These are phyloP conservation scores for Australoheros scitulus DNA, from an alignment of 2,113 vertebrate species.

Conservation along the genomic window DNA sequence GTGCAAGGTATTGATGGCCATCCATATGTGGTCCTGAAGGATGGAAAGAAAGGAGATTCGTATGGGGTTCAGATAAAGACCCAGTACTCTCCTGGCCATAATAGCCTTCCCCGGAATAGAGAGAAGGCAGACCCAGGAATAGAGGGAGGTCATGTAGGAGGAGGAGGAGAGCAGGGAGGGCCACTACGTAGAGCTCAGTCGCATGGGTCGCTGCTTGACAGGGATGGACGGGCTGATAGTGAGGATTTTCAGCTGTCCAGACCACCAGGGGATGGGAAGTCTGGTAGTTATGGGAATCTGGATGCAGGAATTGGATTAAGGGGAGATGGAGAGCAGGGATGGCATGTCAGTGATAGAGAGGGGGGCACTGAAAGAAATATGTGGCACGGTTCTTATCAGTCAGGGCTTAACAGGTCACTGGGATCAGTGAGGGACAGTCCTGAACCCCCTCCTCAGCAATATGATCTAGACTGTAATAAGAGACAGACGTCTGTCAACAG, in stretches of 20 bases:
- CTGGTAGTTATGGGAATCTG: slow-evolving; percentile 72
- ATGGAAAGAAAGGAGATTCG: slow-evolving; percentile 87
- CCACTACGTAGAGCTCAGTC: slow-evolving; percentile 85
- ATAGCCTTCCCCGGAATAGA: slow-evolving; percentile 62
- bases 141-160: slow-evolving; percentile 27
- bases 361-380: slow-evolving; percentile 43
- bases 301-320: slow-evolving; percentile 57
- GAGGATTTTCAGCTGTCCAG: slow-evolving; percentile 70
- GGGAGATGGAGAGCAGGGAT: slow-evolving; percentile 42
- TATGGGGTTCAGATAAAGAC: slow-evolving; percentile 86
- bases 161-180: slow-evolving; percentile 56
- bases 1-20: slow-evolving; percentile 94
- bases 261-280: slow-evolving; percentile 80
- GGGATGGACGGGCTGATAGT: slow-evolving; percentile 49
- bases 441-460: slow-evolving; percentile 40
- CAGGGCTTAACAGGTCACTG: slow-evolving; percentile 56
- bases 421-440: slow-evolving; percentile 42
- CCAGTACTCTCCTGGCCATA: slow-evolving; percentile 73
- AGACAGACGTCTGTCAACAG: slow-evolving; percentile 80
- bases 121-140: slow-evolving; percentile 42
- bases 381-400: slow-evolving; percentile 44
- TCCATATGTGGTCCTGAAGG: slow-evolving; percentile 94
- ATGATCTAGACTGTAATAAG: slow-evolving; percentile 50
- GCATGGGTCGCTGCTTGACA: slow-evolving; percentile 84
- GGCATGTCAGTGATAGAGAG: background rate